These are phyloP conservation scores for Nebria ingens DNA, from an alignment of 1,140 invertebrate species.

Conservation along the genomic window DNA sequence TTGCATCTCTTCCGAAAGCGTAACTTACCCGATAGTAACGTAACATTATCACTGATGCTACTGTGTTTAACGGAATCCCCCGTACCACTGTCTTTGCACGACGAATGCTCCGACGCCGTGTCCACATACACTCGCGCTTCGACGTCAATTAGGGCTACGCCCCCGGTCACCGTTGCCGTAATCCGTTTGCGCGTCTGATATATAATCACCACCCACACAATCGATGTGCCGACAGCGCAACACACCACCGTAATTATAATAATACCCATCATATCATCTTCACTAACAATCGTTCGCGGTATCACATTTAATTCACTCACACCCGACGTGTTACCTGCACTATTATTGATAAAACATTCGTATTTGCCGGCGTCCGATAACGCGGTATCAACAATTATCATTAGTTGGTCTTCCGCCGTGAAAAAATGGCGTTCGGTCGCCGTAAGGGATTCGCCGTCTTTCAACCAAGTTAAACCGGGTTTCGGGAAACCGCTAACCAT, in stretches of 20 bases:
- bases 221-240: conserved; percentile 78
- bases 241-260: conserved; percentile 83
- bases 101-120: conserved; percentile 40
- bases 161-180: conserved; percentile 19
- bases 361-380: conserved; percentile 72
- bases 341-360: conserved; percentile 81
- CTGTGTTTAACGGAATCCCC: conserved; percentile 55
- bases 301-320: conserved; percentile 43
- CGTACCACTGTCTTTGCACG: conserved; percentile 55
- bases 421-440: conserved; percentile 69
- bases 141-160: conserved; percentile 16
- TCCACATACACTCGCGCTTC: conserved; percentile 19
- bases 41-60: conserved; percentile 21
- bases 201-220: conserved; percentile 87
- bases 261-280: conserved; percentile 68
- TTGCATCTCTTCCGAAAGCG: background rate
- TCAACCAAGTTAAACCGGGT: conserved; percentile 80
- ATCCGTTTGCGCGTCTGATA: conserved; percentile 68
- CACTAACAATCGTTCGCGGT: conserved; percentile 40
- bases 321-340: conserved; percentile 54
- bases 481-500: conserved; percentile 76
- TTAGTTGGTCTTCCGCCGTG: conserved; percentile 71
- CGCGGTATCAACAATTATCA: conserved; percentile 75
- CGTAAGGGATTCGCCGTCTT: conserved; percentile 66
- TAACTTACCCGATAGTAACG: background rate